A percentile compares a stretch with the other conserved stretches of the same genome.
These are phyloP conservation scores for Thecophora atra DNA, from an alignment of 2,888 invertebrate species.

Conservation along the genomic window DNA sequence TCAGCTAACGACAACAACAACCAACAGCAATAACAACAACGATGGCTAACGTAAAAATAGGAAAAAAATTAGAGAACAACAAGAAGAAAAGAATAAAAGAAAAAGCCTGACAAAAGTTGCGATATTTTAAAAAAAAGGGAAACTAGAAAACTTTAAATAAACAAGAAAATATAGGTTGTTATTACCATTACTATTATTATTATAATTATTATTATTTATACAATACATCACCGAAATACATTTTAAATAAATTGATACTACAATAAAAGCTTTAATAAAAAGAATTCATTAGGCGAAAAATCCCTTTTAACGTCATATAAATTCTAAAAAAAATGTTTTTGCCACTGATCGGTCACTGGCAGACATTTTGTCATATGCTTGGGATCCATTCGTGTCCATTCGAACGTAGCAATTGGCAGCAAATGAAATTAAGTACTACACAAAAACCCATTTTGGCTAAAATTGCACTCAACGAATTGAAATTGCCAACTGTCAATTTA, in stretches of 20 bases:
- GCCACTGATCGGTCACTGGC: background rate
- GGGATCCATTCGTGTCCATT: background rate
- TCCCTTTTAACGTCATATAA: too few species aligned
- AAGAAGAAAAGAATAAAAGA: background rate
- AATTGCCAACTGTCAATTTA: constrained; percentile 23
- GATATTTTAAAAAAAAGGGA: too few species aligned
- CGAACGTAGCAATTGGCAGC: constrained; percentile 16
- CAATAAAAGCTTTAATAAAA: too few species aligned
- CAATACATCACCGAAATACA: too few species aligned
- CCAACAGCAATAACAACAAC: too few species aligned
- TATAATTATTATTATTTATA: too few species aligned
- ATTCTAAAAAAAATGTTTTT: too few species aligned
- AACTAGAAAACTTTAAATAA: too few species aligned
- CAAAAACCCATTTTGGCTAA: background rate
- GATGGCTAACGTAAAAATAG: background rate
- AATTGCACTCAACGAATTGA: constrained; percentile 16
- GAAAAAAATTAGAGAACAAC: background rate
- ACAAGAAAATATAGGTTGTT: too few species aligned
- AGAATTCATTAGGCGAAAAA: too few species aligned
- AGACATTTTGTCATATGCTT: background rate
- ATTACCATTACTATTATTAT: too few species aligned
- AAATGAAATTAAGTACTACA: background rate
- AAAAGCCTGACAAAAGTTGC: background rate
- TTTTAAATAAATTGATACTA: too few species aligned
- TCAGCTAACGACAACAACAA: constrained; percentile 1